Percentiles rank a stretch among this genome's conserved stretches.
Conservation (phyloP, 2,888 invertebrate genomes). For the Lepidochitona cinerea region DNA sequence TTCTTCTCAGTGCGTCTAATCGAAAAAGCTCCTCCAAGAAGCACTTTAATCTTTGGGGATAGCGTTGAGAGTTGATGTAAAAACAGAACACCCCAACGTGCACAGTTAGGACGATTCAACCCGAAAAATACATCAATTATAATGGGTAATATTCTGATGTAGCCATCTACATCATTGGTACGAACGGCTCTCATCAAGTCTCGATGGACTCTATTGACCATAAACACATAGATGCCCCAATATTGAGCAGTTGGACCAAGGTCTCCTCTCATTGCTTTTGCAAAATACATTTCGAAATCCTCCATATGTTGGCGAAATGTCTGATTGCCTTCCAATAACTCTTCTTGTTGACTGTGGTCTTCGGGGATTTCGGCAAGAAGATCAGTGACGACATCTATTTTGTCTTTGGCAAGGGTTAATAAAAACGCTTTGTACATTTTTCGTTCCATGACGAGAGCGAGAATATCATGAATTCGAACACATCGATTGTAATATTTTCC, state of each 20-base stretch:
- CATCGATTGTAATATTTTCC: not conserved
- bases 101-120: slow-evolving; percentile 14
- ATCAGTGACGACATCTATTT: not conserved
- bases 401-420: not conserved
- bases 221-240: slow-evolving; percentile 14
- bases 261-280: not conserved
- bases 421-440: not conserved
- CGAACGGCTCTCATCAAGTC: slow-evolving; percentile 8
- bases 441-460: not conserved
- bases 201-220: slow-evolving; percentile 16
- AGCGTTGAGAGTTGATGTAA: slow-evolving; percentile 6
- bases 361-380: not conserved
- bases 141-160: slow-evolving; percentile 10
- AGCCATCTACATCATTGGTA: slow-evolving; percentile 15
- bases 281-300: not conserved
- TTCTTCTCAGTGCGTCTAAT: slow-evolving; percentile 8
- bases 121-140: slow-evolving; percentile 15
- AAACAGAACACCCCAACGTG: slow-evolving; percentile 14
- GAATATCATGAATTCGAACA: not conserved
- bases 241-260: slow-evolving; percentile 14
- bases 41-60: not conserved
- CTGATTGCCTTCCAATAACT: not conserved
- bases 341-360: not conserved
- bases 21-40: not conserved
- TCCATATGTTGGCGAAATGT: not conserved